Evolutionary conservation across 2,888 invertebrate species (phyloP).

Genomic region (Drosophila helvetica): DNA sequence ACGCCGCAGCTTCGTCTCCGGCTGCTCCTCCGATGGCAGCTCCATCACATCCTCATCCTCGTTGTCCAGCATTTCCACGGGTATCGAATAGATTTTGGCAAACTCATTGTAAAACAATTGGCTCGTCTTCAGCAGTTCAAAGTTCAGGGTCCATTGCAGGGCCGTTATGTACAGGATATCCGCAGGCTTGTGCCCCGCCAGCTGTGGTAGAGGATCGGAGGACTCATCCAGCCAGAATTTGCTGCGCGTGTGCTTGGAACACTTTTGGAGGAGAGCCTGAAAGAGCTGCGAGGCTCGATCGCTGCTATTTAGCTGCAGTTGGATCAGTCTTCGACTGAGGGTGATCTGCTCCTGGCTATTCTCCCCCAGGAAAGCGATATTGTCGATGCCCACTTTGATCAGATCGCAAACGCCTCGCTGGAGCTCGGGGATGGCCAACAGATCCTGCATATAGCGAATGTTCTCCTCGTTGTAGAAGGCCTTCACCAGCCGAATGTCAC

Average conservation of each 20-base stretch:
- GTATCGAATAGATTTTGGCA: constrained; percentile 77
- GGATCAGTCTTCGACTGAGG: constrained; percentile 77
- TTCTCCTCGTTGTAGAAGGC: constrained; percentile 82
- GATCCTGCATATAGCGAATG: constrained; percentile 81
- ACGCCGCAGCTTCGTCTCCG: constrained; percentile 57
- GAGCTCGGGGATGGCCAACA: constrained; percentile 78
- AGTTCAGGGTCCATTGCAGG: constrained; percentile 82
- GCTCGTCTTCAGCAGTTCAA: constrained; percentile 81
- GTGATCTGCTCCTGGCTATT: constrained; percentile 75
- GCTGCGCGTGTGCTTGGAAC: constrained; percentile 38
- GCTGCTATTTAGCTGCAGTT: constrained; percentile 80
- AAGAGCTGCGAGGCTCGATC: constrained; percentile 74
- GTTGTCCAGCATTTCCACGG: constrained; percentile 62
- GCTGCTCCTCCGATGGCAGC: constrained; percentile 10
- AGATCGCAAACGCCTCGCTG: constrained; percentile 82
- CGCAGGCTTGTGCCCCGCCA: constrained; percentile 65
- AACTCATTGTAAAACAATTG: constrained; percentile 81
- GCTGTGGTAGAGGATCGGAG: constrained; percentile 5
- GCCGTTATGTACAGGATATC: constrained; percentile 80
- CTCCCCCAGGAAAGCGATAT: constrained; percentile 81
- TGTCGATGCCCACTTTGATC: constrained; percentile 83
- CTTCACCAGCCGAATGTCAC: constrained; percentile 81
- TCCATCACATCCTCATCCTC: constrained; percentile 44
- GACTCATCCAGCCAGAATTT: constrained; percentile 68
- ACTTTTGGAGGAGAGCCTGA: constrained; percentile 66